Conservation (phyloP, 2,797 vertebrate genomes). For the Rhodeus uyekii region DNA sequence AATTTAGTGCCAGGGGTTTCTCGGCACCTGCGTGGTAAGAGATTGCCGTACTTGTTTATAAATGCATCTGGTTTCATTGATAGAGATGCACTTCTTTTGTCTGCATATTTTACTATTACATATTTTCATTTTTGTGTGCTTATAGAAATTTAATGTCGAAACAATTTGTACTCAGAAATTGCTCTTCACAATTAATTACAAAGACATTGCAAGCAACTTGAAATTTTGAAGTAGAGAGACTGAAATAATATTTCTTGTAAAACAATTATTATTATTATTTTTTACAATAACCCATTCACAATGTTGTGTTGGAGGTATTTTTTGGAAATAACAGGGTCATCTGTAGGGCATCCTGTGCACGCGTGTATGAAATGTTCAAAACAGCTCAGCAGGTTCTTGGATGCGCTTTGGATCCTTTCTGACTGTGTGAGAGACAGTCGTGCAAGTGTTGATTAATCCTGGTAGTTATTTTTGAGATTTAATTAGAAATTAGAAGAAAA, state of each 20-base stretch:
- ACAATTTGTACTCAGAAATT: not conserved
- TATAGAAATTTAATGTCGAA: not conserved
- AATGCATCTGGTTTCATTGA: not conserved
- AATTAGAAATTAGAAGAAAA: conserved; percentile 60
- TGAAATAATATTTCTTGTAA: not conserved
- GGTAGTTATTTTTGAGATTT: conserved; percentile 51
- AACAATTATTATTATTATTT: too few species aligned
- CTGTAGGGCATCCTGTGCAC: conserved; percentile 13
- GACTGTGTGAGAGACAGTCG: not conserved
- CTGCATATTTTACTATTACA: not conserved
- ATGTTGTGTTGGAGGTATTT: not conserved
- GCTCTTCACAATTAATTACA: not conserved
- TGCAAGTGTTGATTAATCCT: conserved; percentile 61
- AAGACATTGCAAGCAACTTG: not conserved
- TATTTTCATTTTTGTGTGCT: not conserved
- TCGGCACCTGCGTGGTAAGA: conserved; percentile 70
- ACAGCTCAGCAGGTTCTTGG: conserved; percentile 19
- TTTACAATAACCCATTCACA: too few species aligned
- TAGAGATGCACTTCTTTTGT: not conserved
- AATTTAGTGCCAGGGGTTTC: conserved; percentile 67
- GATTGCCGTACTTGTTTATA: not conserved
- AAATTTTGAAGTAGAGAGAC: not conserved
- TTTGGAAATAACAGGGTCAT: conserved; percentile 5
- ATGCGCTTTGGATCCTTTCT: not conserved
- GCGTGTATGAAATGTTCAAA: not conserved